Percentiles rank a stretch among this genome's conserved stretches.
Evolutionary conservation across 2,888 invertebrate genomes (phyloP).

Genomic region (Trachelus iudaicus): DNA sequence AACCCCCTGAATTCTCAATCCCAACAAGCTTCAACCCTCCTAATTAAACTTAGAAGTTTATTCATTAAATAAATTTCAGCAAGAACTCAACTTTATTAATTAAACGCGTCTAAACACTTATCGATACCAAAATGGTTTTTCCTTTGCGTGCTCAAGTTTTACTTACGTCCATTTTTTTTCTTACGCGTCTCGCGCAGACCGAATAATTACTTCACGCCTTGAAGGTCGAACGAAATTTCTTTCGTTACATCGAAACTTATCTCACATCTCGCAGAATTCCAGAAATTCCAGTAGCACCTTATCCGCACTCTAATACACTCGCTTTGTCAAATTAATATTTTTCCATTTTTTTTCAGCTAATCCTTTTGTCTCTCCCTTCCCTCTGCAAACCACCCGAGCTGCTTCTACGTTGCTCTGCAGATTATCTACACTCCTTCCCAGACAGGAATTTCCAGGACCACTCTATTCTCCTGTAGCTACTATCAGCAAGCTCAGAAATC

Average conservation of each 20-base stretch:
- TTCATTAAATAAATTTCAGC: not conserved
- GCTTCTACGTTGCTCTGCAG: not conserved
- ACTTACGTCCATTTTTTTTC: not conserved
- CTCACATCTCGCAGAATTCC: no score
- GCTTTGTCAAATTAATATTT: not conserved
- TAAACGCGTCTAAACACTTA: conserved; percentile 22
- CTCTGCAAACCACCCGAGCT: not conserved
- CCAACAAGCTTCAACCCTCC: not conserved
- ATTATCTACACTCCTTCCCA: not conserved
- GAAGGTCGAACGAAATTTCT: not conserved
- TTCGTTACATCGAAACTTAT: not conserved
- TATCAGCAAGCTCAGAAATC: not conserved
- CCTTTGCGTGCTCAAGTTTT: not conserved
- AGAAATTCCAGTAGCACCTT: not conserved
- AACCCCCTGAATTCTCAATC: not conserved
- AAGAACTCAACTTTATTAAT: conserved; percentile 25
- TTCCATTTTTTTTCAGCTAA: not conserved
- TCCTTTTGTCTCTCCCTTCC: not conserved
- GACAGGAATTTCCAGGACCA: not conserved
- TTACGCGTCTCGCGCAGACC: not conserved
- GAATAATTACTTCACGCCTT: not conserved
- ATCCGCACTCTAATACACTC: not conserved
- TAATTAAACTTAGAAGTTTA: conserved; percentile 28
- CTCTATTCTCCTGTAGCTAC: no score
- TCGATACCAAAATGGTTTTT: not conserved